Evolutionary conservation across 53 echinoderm and acorn worm genomes (phyloP).

Genomic region (Holothuria scabra): DNA sequence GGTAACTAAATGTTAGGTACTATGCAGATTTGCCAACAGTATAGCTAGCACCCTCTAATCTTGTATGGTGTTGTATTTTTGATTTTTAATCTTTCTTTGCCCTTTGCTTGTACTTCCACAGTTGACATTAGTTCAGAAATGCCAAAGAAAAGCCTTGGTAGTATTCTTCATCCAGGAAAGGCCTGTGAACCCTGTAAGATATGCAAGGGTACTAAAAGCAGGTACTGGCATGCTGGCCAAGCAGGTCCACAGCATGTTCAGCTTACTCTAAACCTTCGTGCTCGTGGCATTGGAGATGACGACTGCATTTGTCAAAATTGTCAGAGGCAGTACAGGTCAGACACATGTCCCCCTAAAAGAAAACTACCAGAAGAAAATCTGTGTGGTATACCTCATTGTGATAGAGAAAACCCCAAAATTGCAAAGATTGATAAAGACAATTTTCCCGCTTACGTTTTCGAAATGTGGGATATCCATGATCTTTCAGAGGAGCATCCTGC

Average conservation of each 20-base stretch:
- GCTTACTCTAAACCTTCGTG: background rate
- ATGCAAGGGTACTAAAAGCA: constrained; percentile 1
- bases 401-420: background rate
- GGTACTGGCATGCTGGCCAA: constrained; percentile 33
- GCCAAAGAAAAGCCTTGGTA: background rate
- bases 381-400: constrained; percentile 6
- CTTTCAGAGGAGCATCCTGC: too few relatives aligned
- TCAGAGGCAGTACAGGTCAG: background rate
- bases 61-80: too few relatives aligned
- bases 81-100: too few relatives aligned
- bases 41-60: too few relatives aligned
- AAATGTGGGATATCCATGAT: background rate
- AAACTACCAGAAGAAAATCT: background rate
- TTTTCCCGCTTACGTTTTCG: background rate
- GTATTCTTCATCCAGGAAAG: constrained; percentile 3
- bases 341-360: background rate
- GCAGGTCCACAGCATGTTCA: background rate
- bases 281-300: background rate
- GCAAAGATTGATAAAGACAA: background rate
- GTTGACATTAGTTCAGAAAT: background rate
- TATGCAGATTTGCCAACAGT: too few relatives aligned
- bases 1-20: too few relatives aligned
- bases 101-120: background rate
- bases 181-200: constrained; percentile 25
- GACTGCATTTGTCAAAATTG: constrained; percentile 22